These are phyloP conservation scores for Saguinus midas DNA, from an alignment of 2,113 vertebrate genomes.

Conservation along the genomic window DNA sequence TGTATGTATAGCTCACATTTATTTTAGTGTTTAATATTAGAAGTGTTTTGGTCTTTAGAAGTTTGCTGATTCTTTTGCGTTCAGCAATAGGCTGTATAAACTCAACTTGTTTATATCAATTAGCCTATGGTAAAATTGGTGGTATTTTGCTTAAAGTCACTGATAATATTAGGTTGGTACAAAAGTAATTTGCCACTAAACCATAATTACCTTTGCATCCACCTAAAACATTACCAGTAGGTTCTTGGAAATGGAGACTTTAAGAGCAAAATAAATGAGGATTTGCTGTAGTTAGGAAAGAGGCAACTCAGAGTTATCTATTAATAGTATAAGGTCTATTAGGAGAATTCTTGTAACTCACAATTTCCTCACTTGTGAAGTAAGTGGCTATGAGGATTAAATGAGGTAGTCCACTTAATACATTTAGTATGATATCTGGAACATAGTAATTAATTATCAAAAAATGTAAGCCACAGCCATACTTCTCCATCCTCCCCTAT, in stretches of 20 bases:
- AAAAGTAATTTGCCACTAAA: no score
- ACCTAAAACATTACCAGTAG: no score
- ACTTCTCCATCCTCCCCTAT: background rate
- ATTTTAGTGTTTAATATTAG: background rate
- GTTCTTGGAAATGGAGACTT: no score
- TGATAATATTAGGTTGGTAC: no score
- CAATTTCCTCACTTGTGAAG: background rate
- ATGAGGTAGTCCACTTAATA: background rate
- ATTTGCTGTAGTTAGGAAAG: background rate
- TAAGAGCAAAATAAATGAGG: background rate
- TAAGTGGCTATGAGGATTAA: background rate
- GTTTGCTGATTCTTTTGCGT: background rate
- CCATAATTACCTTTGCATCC: no score
- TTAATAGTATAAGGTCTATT: background rate
- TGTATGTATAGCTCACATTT: background rate
- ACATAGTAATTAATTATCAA: background rate
- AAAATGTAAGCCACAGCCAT: background rate
- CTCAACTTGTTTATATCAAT: background rate
- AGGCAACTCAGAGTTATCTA: background rate
- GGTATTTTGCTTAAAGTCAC: background rate
- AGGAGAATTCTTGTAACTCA: background rate
- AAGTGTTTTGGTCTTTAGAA: background rate
- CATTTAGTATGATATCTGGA: background rate
- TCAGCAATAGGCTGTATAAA: background rate
- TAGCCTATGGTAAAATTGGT: background rate